Conservation (phyloP, 2,797 vertebrate genomes). For the Naso thynnoides region DNA sequence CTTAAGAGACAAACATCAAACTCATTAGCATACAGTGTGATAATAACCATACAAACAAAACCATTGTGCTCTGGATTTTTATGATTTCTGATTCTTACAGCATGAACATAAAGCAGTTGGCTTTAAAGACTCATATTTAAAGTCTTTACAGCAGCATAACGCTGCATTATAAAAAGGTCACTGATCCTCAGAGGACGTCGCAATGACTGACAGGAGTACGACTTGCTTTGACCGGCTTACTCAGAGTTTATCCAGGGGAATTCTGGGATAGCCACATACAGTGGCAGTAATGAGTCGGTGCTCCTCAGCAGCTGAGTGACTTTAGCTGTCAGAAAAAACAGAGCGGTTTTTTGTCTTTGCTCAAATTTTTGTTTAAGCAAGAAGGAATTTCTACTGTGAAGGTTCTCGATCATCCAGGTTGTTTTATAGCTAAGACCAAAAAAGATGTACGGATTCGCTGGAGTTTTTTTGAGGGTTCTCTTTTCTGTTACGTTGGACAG, state of each 20-base stretch:
- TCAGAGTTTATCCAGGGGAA: background rate
- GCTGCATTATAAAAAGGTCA: constrained; percentile 38
- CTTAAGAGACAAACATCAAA: too few species aligned
- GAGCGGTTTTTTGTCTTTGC: too few species aligned
- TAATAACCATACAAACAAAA: too few species aligned
- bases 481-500: too few species aligned
- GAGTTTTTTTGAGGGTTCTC: too few species aligned
- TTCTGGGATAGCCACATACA: background rate
- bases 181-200: constrained; percentile 3
- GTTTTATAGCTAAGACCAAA: too few species aligned
- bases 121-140: background rate
- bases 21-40: background rate
- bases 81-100: background rate
- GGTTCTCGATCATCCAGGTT: too few species aligned
- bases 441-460: too few species aligned
- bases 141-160: background rate
- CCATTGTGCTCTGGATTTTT: background rate
- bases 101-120: background rate
- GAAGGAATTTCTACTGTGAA: too few species aligned
- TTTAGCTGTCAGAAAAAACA: background rate
- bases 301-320: background rate
- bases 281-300: background rate
- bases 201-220: background rate
- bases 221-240: background rate
- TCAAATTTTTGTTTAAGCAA: too few species aligned